Evolutionary conservation across 64 coral and sea anemone species (phyloP), one percentile per base, ranked within the genome.

Genomic region (Stichodactyla helianthus): DNA sequence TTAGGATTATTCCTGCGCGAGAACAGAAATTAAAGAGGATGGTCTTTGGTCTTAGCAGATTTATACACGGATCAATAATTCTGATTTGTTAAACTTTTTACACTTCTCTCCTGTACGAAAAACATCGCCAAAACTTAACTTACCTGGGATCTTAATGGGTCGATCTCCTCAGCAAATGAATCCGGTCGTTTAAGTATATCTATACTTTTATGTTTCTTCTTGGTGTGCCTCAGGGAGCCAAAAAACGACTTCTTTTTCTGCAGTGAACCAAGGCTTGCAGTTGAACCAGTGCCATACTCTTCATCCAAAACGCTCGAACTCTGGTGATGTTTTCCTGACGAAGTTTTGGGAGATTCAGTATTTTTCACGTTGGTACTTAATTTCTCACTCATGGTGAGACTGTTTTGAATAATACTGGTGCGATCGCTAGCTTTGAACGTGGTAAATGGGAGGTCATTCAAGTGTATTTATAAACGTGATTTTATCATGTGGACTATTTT

Each of bases 141-240:
- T 82, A 52, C 79, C 79, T 82, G 51, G 50, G 51, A 82, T 82
- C 12, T 20, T 28, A 6, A 10, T 22, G 79, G 27, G 18, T 63
- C 59, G 16, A 50, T 58, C 53, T 84, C 83, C 12, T 60, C 83
- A 53, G 56, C 59, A 27, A 84, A 58, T 5, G 53, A 18, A 2
- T 58, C 54, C 31, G 20, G 83, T 58, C 83, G 22, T 50, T 59
- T 55, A 4, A 84, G 23, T 84, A 60, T 28, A 9, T 84, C 83
- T 58, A 84, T 84, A 50, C 83, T 84, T 31, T 84, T 84, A 18
- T 63, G 54, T 54, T 84, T 84, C 53, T 84, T 84, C 54, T 58
- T 60, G 10, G 55, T 63, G 56, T 84, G 55, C 10, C 83, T 58
- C 20, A 84, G 83, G 6, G 83, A 84, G 1, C 55, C 83, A 84